Percentiles rank a stretch among this genome's conserved stretches.
Conservation (phyloP, 2,113 vertebrate species). For the Bucco capensis region DNA sequence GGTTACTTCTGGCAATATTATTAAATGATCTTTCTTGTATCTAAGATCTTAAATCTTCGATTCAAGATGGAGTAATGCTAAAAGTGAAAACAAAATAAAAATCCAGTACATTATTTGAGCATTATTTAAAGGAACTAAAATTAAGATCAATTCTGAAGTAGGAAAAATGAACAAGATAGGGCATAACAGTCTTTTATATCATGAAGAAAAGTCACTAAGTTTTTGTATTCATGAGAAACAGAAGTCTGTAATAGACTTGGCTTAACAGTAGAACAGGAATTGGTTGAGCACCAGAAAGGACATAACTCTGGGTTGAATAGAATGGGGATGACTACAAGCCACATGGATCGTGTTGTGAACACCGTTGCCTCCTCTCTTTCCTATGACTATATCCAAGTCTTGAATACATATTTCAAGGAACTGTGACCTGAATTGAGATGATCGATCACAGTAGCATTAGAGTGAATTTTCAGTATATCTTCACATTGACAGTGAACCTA, state of each 20-base stretch:
- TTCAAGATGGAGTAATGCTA: background rate
- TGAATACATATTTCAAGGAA: slow-evolving; percentile 27
- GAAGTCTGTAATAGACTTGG: background rate
- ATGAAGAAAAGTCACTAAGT: background rate
- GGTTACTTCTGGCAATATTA: background rate
- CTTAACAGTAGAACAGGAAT: background rate
- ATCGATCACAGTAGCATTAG: background rate
- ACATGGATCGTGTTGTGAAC: background rate
- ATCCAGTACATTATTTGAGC: background rate
- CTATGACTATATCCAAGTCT: background rate
- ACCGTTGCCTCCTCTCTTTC: background rate
- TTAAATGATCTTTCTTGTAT: background rate
- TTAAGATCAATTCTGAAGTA: background rate
- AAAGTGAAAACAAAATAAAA: background rate
- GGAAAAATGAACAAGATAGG: background rate
- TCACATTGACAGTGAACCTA: background rate
- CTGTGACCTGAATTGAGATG: background rate
- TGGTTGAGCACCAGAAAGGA: background rate
- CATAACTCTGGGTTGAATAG: background rate
- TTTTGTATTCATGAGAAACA: background rate
- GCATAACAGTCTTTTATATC: background rate
- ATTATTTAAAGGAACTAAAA: background rate
- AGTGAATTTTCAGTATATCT: slow-evolving; percentile 26
- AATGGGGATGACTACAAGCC: background rate
- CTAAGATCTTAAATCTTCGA: background rate